A percentile compares a stretch with the other conserved stretches of the same genome.
Evolutionary conservation across 1,140 invertebrate species (phyloP).

Genomic region (Bombus affinis): DNA sequence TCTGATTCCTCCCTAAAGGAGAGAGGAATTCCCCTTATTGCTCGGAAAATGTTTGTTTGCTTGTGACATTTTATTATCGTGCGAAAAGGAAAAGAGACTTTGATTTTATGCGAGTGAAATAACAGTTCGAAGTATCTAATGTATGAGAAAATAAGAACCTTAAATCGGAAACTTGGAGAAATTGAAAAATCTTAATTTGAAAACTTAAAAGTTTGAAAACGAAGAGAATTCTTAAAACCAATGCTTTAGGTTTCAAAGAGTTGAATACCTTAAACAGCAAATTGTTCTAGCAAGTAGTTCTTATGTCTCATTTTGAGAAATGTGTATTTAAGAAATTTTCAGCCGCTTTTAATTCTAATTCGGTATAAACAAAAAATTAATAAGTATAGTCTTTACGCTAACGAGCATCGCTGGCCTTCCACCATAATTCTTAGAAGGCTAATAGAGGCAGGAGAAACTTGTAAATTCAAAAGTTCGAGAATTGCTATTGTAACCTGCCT

Average conservation of each 20-base stretch:
- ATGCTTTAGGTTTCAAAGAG: neutral
- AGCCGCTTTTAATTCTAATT: neutral
- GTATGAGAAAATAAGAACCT: neutral
- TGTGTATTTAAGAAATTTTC: constrained; percentile 6
- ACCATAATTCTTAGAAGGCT: neutral
- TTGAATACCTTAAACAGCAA: too few relatives aligned
- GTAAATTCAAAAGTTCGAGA: neutral
- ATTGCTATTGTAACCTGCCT: neutral
- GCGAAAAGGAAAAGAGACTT: neutral
- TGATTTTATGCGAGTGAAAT: neutral
- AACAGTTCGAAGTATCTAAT: neutral
- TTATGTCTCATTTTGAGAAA: neutral
- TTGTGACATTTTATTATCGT: neutral
- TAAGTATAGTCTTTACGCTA: neutral
- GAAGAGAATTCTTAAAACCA: neutral
- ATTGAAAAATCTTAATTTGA: neutral
- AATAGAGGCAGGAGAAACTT: neutral
- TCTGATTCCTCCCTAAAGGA: neutral
- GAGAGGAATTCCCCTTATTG: too few relatives aligned
- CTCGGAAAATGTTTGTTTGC: neutral
- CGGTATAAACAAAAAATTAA: neutral
- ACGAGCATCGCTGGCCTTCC: neutral
- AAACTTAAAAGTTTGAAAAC: neutral
- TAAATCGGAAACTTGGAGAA: neutral
- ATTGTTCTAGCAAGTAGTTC: neutral